Evolutionary conservation across 2,888 invertebrate genomes (phyloP).

Genomic region (Diploptera punctata): DNA sequence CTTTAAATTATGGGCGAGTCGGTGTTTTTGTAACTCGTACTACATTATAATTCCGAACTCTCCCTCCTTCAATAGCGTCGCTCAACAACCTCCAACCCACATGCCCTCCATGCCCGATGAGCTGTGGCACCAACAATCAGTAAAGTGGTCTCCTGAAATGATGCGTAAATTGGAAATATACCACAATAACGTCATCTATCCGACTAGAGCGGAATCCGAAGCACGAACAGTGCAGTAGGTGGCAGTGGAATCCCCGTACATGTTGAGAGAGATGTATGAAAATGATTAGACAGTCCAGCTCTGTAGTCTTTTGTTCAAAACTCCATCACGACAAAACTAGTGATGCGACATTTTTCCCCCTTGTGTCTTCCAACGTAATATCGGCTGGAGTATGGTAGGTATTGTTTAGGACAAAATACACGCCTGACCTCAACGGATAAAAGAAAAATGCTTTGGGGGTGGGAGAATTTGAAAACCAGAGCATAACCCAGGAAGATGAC

Average conservation of each 20-base stretch:
- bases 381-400: neutral
- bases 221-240: no score
- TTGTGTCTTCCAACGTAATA: neutral
- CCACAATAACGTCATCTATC: no score
- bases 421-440: conserved; percentile 9
- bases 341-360: neutral
- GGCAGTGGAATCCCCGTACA: no score
- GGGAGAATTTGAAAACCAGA: conserved; percentile 7
- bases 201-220: neutral
- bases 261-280: no score
- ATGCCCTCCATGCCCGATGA: no score
- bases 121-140: no score
- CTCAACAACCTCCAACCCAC: no score
- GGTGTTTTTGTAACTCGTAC: no score
- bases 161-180: no score
- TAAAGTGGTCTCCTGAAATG: neutral
- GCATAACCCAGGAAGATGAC: conserved; percentile 8
- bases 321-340: conserved; percentile 4
- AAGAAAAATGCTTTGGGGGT: neutral
- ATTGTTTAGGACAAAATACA: conserved; percentile 7
- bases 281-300: conserved; percentile 2
- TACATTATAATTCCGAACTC: no score
- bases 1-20: no score
- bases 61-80: no score
- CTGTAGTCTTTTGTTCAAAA: neutral